Percentiles rank a stretch among this genome's conserved stretches.
These are phyloP conservation scores for Tautogolabrus adspersus DNA, from an alignment of 2,113 vertebrate genomes.

Conservation along the genomic window DNA sequence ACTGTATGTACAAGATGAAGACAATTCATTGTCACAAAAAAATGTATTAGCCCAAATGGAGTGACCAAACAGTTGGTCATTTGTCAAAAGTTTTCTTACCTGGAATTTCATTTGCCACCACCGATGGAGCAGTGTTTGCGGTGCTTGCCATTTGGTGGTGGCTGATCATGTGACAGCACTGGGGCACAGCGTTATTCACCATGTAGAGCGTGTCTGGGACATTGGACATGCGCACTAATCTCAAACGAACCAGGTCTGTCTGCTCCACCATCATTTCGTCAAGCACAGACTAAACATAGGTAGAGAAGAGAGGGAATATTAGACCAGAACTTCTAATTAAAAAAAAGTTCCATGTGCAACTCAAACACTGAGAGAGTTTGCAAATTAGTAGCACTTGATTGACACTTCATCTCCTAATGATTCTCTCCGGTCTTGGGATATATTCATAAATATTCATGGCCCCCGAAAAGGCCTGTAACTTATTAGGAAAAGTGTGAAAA, in stretches of 20 bases:
- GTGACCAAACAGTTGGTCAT: background rate
- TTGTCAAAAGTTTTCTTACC: slow-evolving; percentile 79
- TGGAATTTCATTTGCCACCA: slow-evolving; percentile 98
- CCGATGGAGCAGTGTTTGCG: slow-evolving; percentile 90
- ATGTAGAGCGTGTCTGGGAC: slow-evolving; percentile 99
- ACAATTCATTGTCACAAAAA: background rate
- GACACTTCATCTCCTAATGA: slow-evolving; percentile 66
- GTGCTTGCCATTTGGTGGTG: slow-evolving; percentile 93
- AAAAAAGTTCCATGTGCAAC: slow-evolving; percentile 17
- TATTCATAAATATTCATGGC: slow-evolving; percentile 68
- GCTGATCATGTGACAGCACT: slow-evolving; percentile 96
- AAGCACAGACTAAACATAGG: slow-evolving; percentile 87
- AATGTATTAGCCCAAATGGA: background rate
- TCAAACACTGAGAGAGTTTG: slow-evolving; percentile 51
- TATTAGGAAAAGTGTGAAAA: slow-evolving; percentile 57
- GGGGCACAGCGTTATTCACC: slow-evolving; percentile 95
- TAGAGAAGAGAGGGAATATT: background rate
- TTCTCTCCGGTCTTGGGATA: slow-evolving; percentile 47
- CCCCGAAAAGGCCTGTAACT: slow-evolving; percentile 32
- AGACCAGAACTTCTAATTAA: background rate
- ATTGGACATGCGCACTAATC: slow-evolving; percentile 98
- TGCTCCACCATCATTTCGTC: slow-evolving; percentile 99
- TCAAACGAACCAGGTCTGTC: slow-evolving; percentile 93
- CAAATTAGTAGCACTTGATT: slow-evolving; percentile 68
- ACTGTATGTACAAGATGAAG: slow-evolving; percentile 77